Evolutionary conservation across 2,797 vertebrate genomes (phyloP).

Genomic region (Lepus oiostolus): DNA sequence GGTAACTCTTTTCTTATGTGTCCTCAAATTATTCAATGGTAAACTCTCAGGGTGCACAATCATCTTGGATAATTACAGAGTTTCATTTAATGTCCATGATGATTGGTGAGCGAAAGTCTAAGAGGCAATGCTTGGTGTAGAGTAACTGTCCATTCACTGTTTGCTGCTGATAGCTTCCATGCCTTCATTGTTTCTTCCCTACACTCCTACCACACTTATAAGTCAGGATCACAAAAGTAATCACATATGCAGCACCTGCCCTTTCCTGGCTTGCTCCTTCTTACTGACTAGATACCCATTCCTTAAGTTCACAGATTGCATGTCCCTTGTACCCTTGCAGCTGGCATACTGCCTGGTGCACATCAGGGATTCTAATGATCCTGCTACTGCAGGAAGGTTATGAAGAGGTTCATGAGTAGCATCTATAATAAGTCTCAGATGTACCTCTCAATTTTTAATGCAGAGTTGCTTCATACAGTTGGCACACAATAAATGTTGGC

Average conservation of each 20-base stretch:
- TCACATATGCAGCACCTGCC: neutral
- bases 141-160: neutral
- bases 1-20: neutral
- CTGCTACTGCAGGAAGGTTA: neutral
- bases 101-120: neutral
- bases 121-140: neutral
- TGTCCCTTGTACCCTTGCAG: neutral
- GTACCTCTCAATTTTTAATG: constrained; percentile 19
- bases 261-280: neutral
- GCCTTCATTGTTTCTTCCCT: neutral
- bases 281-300: neutral
- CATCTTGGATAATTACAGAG: neutral
- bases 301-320: neutral
- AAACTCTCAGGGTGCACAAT: neutral
- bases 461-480: constrained; percentile 20
- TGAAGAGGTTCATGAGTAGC: neutral
- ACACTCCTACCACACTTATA: neutral
- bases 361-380: neutral
- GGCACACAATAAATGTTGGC: constrained; percentile 61
- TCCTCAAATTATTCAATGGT: neutral
- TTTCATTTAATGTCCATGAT: neutral
- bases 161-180: neutral
- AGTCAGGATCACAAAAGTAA: neutral
- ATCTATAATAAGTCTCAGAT: neutral
- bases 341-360: neutral